Base-by-base conservation (phyloP, 2,113 vertebrate species). In the Pelobates fuscus region DNA sequence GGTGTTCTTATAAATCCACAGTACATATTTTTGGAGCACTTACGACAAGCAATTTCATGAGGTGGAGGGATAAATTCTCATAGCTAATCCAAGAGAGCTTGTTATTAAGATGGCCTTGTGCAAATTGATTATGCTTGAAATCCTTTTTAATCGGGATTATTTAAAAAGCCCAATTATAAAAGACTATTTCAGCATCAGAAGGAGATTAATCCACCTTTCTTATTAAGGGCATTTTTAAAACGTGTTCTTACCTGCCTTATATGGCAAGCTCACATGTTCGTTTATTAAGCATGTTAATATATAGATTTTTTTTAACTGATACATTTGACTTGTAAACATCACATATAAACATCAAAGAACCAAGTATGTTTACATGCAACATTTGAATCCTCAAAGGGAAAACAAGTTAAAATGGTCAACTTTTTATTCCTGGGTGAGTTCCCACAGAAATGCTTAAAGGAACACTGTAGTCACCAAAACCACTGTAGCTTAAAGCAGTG, bases 81-180 rank as follows among this genome's bases (percentile, higher is more conserved):
- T 84, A 81, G 80, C 84, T 80, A 82, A 84, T 82, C 78, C 81
- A 83, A 82, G 81, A 65, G 81, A 82, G 82, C 78, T 83, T 84
- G 84, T 87, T 86, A 85, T 83, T 88, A 85, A 86, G 84, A 84
- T 82, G 82, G 80, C 61, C 78, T 70, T 79, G 79, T 78, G 81
- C 84, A 84, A 88, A 87, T 85, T 89, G 85, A 87, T 89, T 88
- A 88, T 84, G 85, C 82, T 84, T 84, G 82, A 84, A 89, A 87
- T 86, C 86, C 81, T 84, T 84, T 84, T 84, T 85, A 87, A 86
- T 82, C 81, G 82, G 83, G 82, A 86, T 89, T 88, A 84, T 86
- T 87, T 87, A 78, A 86, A 87, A 86, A 88, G 86, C 82, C 83
- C 81, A 88, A 85, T 89, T 85, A 86, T 85, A 85, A 84, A 67